Conservation (phyloP, 2,113 vertebrate species). For the Glaucidium brasilianum region DNA sequence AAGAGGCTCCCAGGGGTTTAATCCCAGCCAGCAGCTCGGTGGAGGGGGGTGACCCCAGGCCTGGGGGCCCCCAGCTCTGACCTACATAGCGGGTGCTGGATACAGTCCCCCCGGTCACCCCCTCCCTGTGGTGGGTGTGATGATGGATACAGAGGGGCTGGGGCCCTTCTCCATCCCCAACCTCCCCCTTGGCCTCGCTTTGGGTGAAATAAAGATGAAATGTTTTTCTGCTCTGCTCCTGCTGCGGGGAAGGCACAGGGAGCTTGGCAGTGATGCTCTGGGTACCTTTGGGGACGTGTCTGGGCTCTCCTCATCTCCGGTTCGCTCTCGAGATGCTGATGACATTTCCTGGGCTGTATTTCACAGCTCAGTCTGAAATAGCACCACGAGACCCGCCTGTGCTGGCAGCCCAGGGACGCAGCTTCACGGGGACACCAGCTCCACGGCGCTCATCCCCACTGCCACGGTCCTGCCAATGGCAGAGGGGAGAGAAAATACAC, state of each 20-base stretch:
- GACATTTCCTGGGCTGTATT: not conserved
- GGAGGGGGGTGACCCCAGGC: not conserved
- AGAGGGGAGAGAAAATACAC: not conserved
- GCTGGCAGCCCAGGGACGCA: not conserved
- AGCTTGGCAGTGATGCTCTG: not conserved
- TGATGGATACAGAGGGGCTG: accelerated
- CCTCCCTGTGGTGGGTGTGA: not conserved
- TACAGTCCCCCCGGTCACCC: not conserved
- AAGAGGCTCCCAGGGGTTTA: not conserved
- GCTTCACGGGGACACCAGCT: not conserved
- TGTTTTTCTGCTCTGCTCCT: not conserved
- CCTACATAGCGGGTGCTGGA: not conserved
- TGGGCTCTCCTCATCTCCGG: accelerated
- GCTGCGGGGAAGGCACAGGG: not conserved
- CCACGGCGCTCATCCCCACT: accelerated
- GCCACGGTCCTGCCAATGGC: not conserved
- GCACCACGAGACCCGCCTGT: accelerated
- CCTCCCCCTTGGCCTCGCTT: not conserved
- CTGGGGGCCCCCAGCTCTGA: not conserved
- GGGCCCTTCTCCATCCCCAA: not conserved
- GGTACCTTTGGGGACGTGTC: not conserved
- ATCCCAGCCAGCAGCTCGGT: not conserved
- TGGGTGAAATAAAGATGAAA: not conserved
- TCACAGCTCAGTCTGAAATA: not conserved
- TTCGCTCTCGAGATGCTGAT: accelerated